phyloP scores from a whole-genome alignment of 2,888 invertebrate species.

The Mylabris sibirica region DNA sequence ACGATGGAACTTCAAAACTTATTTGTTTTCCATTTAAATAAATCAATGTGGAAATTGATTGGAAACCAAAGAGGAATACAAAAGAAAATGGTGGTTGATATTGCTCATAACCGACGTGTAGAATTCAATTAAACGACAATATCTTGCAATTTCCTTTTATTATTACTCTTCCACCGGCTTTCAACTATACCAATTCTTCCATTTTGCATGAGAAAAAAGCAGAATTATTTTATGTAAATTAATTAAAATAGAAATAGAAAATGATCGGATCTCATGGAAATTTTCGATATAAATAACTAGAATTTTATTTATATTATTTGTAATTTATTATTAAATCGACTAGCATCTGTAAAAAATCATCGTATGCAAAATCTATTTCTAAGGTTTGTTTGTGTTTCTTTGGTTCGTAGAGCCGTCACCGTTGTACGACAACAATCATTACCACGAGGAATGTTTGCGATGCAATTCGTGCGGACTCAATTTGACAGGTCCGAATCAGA shows the following conservation, averaged over 20 bases:
- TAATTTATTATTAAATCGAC: too few relatives aligned
- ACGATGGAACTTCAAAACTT: background rate
- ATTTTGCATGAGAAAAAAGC: background rate
- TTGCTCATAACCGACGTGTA: slow-evolving; percentile 23
- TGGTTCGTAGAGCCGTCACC: slow-evolving; percentile 79
- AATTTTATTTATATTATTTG: too few relatives aligned
- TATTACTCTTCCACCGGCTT: slow-evolving; percentile 19
- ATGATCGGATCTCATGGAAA: too few relatives aligned
- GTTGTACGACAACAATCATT: slow-evolving; percentile 93
- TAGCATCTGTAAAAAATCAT: too few relatives aligned
- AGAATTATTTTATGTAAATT: too few relatives aligned
- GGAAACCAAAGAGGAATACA: background rate
- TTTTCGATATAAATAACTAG: too few relatives aligned
- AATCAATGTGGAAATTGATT: slow-evolving; percentile 22
- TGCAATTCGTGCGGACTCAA: slow-evolving; percentile 96
- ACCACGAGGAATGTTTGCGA: slow-evolving; percentile 96
- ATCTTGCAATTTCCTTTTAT: slow-evolving; percentile 20
- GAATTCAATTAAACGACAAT: slow-evolving; percentile 26
- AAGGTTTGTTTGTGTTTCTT: background rate
- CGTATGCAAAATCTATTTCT: too few relatives aligned
- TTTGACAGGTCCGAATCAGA: slow-evolving; percentile 89
- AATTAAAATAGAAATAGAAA: too few relatives aligned
- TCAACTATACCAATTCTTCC: background rate
- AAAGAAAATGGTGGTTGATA: slow-evolving; percentile 23
- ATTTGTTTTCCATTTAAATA: slow-evolving; percentile 23